phyloP scores from a whole-genome alignment of 2,888 invertebrate genomes.

The Neuroscelio doddi region DNA sequence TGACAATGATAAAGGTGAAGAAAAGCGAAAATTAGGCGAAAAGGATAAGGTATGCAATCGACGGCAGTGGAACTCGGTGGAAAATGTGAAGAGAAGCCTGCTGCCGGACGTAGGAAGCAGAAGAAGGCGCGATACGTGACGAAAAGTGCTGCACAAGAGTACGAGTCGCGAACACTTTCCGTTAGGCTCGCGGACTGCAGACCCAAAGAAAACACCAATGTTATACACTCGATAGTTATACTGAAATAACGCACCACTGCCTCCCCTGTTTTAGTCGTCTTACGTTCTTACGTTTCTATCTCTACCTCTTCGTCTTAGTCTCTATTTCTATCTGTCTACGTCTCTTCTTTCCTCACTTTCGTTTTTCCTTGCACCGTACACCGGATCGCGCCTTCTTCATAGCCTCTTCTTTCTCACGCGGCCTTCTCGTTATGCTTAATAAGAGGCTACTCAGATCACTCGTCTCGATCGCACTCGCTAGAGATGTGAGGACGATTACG shows the following conservation, averaged over 20 bases:
- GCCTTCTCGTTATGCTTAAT: conserved; percentile 45
- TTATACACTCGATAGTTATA: conserved; percentile 30
- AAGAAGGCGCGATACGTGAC: conserved; percentile 33
- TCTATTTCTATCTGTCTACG: too few relatives aligned
- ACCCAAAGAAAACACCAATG: conserved; percentile 34
- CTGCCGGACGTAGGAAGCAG: neutral
- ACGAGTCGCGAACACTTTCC: conserved; percentile 18
- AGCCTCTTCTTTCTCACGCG: conserved; percentile 29
- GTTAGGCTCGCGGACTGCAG: conserved; percentile 15
- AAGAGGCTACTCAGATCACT: conserved; percentile 32
- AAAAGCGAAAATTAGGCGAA: too few relatives aligned
- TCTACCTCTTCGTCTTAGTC: conserved; percentile 6
- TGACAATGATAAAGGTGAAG: too few relatives aligned
- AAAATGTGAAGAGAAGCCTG: neutral
- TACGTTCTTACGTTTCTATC: conserved; percentile 6
- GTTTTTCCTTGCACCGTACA: conserved; percentile 20
- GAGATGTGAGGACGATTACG: neutral
- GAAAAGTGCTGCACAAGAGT: neutral
- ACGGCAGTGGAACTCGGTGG: too few relatives aligned
- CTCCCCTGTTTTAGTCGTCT: conserved; percentile 24
- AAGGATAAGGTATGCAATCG: too few relatives aligned
- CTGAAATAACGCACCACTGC: conserved; percentile 45
- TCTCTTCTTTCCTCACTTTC: neutral
- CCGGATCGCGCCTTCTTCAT: conserved; percentile 39
- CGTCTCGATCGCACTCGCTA: conserved; percentile 3